Base-by-base conservation (phyloP, 2,888 invertebrate species). In the Nymphalis urticae region DNA sequence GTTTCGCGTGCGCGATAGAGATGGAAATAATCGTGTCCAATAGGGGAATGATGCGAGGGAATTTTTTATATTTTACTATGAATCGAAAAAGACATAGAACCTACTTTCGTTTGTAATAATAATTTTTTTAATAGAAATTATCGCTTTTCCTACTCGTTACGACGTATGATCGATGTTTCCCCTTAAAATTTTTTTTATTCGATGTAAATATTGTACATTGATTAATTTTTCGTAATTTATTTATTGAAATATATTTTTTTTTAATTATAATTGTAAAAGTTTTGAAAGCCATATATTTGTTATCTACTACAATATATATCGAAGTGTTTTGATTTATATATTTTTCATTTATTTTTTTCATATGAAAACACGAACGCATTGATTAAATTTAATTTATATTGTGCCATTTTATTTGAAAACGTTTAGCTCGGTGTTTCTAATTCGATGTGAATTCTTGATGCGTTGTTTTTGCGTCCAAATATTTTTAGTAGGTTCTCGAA, bases 171-270 rank as follows among this genome's bases (percentile, higher is more conserved):
- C 89, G 85, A 66, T 62, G 50, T 69, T 84, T 85, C 84, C 84
- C 84, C 82, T 85, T 85, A 82, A 13, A 42, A 13, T 42, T 13
- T 82, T 84, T 73, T 56, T 60, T 66, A 48, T 54, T 56, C 62
- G 50, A 88, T 91, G 92, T 92, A 92, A 92, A 92, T 92, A 92
- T 88, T 92, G 92, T 92, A 92, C 85, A 91, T 92, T 90, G 79
- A 80, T 87, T 86, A 76, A 81, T 83, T 87, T 84, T 66, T 82
- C 81, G 80, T 89, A 85, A 87, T 88, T 91, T 88, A 91, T 92
- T 92, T 90, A 90, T 92, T 92, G 42, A 58, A 86, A 85, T 81
- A 85, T 88, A 27, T 27, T 79, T 83, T 86, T 86, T 85, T 84
- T 82, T 82, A 80, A 78, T 78, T 61, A 60, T 70, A 59, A 78